Evolutionary conservation across 2,113 vertebrate species (phyloP).

Genomic region (Lethenteron reissneri): DNA sequence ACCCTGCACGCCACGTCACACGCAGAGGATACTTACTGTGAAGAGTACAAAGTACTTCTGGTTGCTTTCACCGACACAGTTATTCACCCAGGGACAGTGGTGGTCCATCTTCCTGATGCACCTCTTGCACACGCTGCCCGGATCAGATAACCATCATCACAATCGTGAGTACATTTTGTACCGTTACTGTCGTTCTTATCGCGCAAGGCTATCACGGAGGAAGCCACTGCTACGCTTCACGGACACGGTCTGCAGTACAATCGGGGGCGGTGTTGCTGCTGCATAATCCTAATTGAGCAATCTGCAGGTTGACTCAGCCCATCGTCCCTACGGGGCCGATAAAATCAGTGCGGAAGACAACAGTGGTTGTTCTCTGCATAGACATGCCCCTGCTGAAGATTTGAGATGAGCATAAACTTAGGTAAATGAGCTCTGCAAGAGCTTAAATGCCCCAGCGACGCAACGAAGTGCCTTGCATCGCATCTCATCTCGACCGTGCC

Average conservation of each 20-base stretch:
- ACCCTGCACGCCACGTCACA: not conserved
- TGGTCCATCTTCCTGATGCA: slow-evolving; percentile 99
- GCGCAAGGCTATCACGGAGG: too few species aligned
- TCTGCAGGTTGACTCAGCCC: not conserved
- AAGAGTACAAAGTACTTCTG: slow-evolving; percentile 99
- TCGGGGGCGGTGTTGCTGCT: not conserved
- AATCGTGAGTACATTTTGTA: not conserved
- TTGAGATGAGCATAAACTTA: too few species aligned
- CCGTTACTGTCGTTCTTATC: too few species aligned
- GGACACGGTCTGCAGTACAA: too few species aligned
- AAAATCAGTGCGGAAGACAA: too few species aligned
- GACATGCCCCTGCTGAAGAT: too few species aligned
- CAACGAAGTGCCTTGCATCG: too few species aligned
- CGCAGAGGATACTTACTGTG: slow-evolving; percentile 49
- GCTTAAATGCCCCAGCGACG: too few species aligned
- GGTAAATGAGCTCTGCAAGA: too few species aligned
- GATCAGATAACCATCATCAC: not conserved
- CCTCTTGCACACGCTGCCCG: slow-evolving; percentile 74
- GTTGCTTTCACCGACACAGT: slow-evolving; percentile 95
- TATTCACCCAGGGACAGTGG: slow-evolving; percentile 98
- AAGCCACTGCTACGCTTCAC: too few species aligned
- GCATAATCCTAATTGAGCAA: not conserved
- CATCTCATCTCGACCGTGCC: not conserved
- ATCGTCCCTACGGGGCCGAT: not conserved
- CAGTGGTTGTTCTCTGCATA: too few species aligned